Evolutionary conservation across 1,140 invertebrate genomes (phyloP), one percentile per base, ranked within the genome.

Genomic region (Saccostrea cuccullata): DNA sequence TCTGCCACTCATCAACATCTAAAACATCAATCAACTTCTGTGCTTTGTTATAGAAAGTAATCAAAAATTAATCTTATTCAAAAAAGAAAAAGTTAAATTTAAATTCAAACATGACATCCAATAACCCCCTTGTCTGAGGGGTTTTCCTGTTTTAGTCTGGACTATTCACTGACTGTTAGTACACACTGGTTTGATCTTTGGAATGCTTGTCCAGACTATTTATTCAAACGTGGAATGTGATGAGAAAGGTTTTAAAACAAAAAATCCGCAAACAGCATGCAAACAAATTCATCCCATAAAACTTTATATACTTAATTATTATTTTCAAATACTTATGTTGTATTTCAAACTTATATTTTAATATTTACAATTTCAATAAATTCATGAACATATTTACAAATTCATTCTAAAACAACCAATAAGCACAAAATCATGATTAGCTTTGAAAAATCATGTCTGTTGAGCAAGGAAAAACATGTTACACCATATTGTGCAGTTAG

Each of bases 181-280:
- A n/a, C 13, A 26, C 70, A 77, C 9, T 26, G 70, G 70, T 26
- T 77, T 26, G 26, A 15, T 30, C 70, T 30, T 36, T 77, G 70
- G 70, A 77, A 77, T 77, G 70, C 70, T 77, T 77, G 70, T 36
- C 70, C 70, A 77, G 70, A 77, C 70, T 77, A 30, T 30, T 30
- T 77, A 36, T 6, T 13, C 70, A 77, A 26, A 73, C 26, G 11
- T 77, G 70, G 70, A 77, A 77, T 77, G 70, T 77, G 70, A 77
- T 26, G 70, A 77, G 30, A 77, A 2, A 77, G 30, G 70, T 77
- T 47, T 47, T 47, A 47, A 47, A 64, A 64, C 26, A 77, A 64
- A 64, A 64, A 64, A 64, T 64, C 58, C 20, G 70, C 70, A 77
- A 26, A 77, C 26, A 36, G 30, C 30, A 77, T 30, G 70, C 58